phyloP scores from a whole-genome alignment of 2,888 invertebrate genomes.

The Drosophila pseudotakahashii region DNA sequence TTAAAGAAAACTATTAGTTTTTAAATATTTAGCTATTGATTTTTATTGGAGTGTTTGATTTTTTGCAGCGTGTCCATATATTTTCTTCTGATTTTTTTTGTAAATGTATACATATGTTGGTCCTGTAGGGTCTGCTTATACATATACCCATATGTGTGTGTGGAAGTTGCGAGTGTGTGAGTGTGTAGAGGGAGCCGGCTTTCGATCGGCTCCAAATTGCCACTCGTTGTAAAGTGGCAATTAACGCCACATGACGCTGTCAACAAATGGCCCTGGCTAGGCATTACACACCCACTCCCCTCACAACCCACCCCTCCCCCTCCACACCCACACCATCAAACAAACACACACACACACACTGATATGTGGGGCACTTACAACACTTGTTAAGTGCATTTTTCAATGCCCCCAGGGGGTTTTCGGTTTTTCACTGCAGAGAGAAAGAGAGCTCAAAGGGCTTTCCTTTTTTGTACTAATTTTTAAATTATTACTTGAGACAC shows the following conservation, averaged over 20 bases:
- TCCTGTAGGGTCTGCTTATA: not conserved
- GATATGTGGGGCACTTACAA: slow-evolving; percentile 36
- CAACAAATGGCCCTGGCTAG: slow-evolving; percentile 49
- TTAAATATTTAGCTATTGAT: not conserved
- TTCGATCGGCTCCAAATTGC: slow-evolving; percentile 54
- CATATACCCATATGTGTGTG: not conserved
- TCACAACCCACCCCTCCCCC: not conserved
- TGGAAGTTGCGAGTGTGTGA: slow-evolving; percentile 7
- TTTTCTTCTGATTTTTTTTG: not conserved
- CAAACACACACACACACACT: slow-evolving; percentile 6
- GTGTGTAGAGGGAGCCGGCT: slow-evolving; percentile 20
- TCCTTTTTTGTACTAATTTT: slow-evolving; percentile 18
- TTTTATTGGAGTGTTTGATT: not conserved
- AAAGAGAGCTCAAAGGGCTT: not conserved
- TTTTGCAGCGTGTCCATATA: not conserved
- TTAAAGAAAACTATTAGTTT: too few species aligned
- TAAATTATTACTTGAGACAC: slow-evolving; percentile 33
- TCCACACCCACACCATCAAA: slow-evolving; percentile 6
- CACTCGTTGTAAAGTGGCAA: slow-evolving; percentile 59
- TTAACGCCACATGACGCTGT: slow-evolving; percentile 58
- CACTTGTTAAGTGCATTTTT: slow-evolving; percentile 52
- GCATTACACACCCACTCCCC: slow-evolving; percentile 13
- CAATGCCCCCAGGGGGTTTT: slow-evolving; percentile 12
- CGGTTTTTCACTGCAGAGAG: not conserved
- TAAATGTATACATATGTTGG: slow-evolving; percentile 4